Evolutionary conservation across 2,888 invertebrate species (phyloP).

Genomic region (Drosophila infuscata): DNA sequence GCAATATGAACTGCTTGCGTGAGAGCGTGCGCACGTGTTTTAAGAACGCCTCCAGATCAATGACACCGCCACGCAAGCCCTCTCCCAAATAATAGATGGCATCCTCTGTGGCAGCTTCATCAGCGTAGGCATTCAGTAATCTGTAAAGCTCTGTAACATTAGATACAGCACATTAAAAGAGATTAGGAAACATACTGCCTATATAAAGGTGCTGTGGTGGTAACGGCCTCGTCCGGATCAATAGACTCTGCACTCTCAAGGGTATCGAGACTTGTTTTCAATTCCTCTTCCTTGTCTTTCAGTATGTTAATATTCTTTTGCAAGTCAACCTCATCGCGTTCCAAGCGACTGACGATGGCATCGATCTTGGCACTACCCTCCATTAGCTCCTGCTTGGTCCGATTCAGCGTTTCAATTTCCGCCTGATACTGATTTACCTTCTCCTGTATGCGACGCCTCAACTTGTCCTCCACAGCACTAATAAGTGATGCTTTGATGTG

Average conservation of each 20-base stretch:
- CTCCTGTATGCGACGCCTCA: slow-evolving; percentile 94
- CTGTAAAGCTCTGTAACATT: slow-evolving; percentile 84
- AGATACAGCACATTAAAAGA: background rate
- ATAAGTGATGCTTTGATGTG: slow-evolving; percentile 97
- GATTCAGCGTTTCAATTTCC: slow-evolving; percentile 94
- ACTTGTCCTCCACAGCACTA: slow-evolving; percentile 97
- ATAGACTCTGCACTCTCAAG: slow-evolving; percentile 92
- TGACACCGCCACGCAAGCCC: slow-evolving; percentile 95
- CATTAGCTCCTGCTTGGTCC: slow-evolving; percentile 94
- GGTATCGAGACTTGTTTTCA: slow-evolving; percentile 92
- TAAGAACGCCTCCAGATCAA: slow-evolving; percentile 98
- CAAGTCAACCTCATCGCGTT: slow-evolving; percentile 91
- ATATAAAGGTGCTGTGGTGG: slow-evolving; percentile 97
- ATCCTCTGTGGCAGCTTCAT: slow-evolving; percentile 99
- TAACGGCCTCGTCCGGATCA: slow-evolving; percentile 98
- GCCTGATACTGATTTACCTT: slow-evolving; percentile 96
- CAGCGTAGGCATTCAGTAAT: slow-evolving; percentile 96
- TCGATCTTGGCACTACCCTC: slow-evolving; percentile 94
- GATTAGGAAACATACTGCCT: slow-evolving; percentile 90
- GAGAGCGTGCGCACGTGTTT: slow-evolving; percentile 98
- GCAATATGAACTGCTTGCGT: slow-evolving; percentile 96
- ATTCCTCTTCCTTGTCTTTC: slow-evolving; percentile 94
- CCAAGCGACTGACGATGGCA: slow-evolving; percentile 90
- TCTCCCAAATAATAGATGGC: slow-evolving; percentile 99
- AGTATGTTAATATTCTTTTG: slow-evolving; percentile 93